Evolutionary conservation across 1,140 invertebrate genomes (phyloP).

Genomic region (Polypedilum vanderplanki): DNA sequence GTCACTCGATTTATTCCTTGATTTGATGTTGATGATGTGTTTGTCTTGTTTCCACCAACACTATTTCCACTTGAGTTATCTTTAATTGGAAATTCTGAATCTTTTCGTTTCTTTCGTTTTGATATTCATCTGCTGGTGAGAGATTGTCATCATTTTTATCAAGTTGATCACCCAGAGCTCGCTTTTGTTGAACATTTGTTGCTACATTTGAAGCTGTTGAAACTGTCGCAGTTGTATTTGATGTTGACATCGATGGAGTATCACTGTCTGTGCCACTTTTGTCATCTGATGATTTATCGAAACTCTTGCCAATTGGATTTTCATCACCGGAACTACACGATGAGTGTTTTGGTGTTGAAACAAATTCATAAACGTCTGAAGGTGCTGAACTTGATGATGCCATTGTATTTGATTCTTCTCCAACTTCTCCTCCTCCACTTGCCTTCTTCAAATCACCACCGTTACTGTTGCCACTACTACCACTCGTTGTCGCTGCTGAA

Average conservation of each 20-base stretch:
- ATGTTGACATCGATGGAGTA: not conserved
- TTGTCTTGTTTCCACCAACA: slow-evolving; percentile 36
- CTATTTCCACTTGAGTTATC: slow-evolving; percentile 32
- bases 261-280: slow-evolving; percentile 26
- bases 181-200: not conserved
- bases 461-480: not conserved
- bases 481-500: not conserved
- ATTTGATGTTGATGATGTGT: slow-evolving; percentile 24
- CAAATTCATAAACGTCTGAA: slow-evolving; percentile 31
- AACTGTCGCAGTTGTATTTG: not conserved
- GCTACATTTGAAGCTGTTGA: not conserved
- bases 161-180: slow-evolving; percentile 30
- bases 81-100: slow-evolving; percentile 48
- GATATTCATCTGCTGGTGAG: slow-evolving; percentile 60
- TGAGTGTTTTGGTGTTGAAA: slow-evolving; percentile 30
- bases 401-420: slow-evolving; percentile 23
- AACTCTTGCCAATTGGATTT: slow-evolving; percentile 30
- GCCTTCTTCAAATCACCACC: slow-evolving; percentile 22
- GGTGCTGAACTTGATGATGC: slow-evolving; percentile 23
- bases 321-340: slow-evolving; percentile 30
- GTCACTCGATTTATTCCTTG: slow-evolving; percentile 31
- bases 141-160: slow-evolving; percentile 48
- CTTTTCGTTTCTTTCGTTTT: slow-evolving; percentile 66
- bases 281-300: slow-evolving; percentile 31
- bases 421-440: not conserved